phyloP scores from a whole-genome alignment of 2,888 invertebrate genomes.

The Acrobasis consociella region DNA sequence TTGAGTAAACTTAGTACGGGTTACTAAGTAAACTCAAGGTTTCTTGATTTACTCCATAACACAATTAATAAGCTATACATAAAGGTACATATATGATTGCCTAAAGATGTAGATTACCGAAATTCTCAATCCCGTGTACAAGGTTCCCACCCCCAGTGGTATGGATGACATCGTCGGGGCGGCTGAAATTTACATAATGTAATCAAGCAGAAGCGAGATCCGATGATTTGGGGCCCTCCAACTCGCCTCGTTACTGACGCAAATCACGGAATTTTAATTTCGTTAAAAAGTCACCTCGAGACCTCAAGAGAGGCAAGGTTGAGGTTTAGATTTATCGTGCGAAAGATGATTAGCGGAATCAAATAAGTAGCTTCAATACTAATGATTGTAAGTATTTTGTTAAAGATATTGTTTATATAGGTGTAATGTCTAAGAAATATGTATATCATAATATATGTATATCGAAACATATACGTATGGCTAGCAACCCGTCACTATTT shows the following conservation, averaged over 20 bases:
- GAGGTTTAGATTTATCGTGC: too few species aligned
- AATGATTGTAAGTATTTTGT: too few species aligned
- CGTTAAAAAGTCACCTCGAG: conserved; percentile 57
- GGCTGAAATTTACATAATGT: conserved; percentile 71
- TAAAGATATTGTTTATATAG: too few species aligned
- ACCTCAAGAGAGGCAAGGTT: conserved; percentile 30
- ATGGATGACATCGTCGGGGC: conserved; percentile 62
- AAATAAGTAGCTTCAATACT: too few species aligned
- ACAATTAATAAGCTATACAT: not conserved
- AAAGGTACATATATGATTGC: not conserved
- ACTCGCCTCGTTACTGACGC: conserved; percentile 32
- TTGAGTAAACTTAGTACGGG: too few species aligned
- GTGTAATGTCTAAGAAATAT: too few species aligned
- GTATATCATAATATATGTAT: too few species aligned
- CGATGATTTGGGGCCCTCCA: conserved; percentile 58
- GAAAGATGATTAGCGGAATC: too few species aligned
- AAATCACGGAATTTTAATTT: conserved; percentile 68
- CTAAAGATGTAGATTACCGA: not conserved
- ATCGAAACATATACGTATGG: too few species aligned
- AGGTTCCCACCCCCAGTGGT: conserved; percentile 46
- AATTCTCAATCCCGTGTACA: conserved; percentile 32
- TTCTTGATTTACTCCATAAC: too few species aligned
- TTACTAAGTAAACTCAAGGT: too few species aligned
- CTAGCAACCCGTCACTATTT: too few species aligned
- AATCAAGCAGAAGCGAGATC: conserved; percentile 64